These are phyloP conservation scores for rabbit (Oryctolagus cuniculus) DNA, from an alignment of 2,113 vertebrate species.

Conservation along the genomic window DNA sequence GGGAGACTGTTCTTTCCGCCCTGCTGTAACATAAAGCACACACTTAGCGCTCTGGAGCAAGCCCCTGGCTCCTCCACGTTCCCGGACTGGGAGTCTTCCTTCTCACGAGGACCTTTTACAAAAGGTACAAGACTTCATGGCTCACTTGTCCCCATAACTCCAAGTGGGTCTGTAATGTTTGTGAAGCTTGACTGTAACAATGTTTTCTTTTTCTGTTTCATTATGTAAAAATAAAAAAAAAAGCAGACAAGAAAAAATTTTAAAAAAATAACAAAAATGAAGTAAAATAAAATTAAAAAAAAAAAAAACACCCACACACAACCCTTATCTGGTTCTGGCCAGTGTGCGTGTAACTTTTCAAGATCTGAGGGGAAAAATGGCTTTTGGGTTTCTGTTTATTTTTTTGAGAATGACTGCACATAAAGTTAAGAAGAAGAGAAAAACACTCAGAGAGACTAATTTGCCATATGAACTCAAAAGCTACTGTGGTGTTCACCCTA, in stretches of 20 bases:
- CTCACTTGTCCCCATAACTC: constrained; percentile 94
- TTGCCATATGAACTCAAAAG: constrained; percentile 89
- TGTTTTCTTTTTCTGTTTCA: constrained; percentile 85
- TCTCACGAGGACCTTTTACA: constrained; percentile 92
- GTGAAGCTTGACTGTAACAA: constrained; percentile 89
- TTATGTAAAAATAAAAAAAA: constrained; percentile 79
- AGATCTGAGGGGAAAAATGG: constrained; percentile 89
- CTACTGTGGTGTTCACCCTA: constrained; percentile 88
- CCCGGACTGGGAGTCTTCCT: constrained; percentile 91
- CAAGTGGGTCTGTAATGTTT: constrained; percentile 95
- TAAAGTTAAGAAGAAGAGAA: constrained; percentile 77
- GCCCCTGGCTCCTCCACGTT: constrained; percentile 81
- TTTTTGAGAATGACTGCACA: constrained; percentile 81
- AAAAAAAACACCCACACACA: constrained; percentile 52
- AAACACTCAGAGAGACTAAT: constrained; percentile 85
- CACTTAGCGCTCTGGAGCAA: constrained; percentile 88
- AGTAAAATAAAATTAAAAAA: constrained; percentile 73
- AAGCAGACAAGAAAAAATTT: constrained; percentile 74
- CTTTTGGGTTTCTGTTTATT: constrained; percentile 85
- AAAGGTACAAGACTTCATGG: constrained; percentile 94
- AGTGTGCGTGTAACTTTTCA: constrained; percentile 85
- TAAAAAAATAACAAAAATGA: constrained; percentile 74
- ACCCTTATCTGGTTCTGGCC: constrained; percentile 87
- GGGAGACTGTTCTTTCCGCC: constrained; percentile 92
- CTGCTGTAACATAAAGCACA: constrained; percentile 98